A percentile compares a stretch with the other conserved stretches of the same genome.
Conservation (phyloP, 2,888 invertebrate genomes). For the Polyommatus iphigenia region DNA sequence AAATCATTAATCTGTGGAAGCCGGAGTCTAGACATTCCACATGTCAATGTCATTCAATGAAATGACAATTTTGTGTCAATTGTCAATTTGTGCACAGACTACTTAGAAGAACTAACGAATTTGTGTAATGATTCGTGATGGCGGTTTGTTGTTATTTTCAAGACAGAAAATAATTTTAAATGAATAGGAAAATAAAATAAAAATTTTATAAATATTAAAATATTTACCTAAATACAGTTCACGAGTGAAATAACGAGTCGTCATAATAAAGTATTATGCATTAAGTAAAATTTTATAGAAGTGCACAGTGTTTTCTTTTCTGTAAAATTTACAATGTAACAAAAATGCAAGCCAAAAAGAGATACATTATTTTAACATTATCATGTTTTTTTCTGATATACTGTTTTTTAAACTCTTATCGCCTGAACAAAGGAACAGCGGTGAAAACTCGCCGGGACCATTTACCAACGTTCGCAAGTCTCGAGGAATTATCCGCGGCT, state of each 20-base stretch:
- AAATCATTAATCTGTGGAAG: too few relatives aligned
- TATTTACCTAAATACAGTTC: neutral
- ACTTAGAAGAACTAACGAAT: too few relatives aligned
- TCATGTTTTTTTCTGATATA: conserved; percentile 59
- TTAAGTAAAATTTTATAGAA: neutral
- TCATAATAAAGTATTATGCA: neutral
- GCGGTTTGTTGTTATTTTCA: too few relatives aligned
- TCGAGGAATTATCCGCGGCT: conserved; percentile 64
- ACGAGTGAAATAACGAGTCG: neutral
- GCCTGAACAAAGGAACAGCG: conserved; percentile 71
- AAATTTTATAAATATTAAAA: too few relatives aligned
- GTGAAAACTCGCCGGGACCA: conserved; percentile 53
- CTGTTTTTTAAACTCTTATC: conserved; percentile 58
- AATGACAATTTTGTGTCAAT: too few relatives aligned
- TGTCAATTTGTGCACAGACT: too few relatives aligned
- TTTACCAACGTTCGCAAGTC: conserved; percentile 63
- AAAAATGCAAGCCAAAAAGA: conserved; percentile 70
- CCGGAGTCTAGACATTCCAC: too few relatives aligned
- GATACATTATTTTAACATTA: conserved; percentile 61
- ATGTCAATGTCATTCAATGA: too few relatives aligned
- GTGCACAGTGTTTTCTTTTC: neutral
- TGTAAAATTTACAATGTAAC: conserved; percentile 7
- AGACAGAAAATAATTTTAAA: too few relatives aligned
- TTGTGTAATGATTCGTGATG: too few relatives aligned
- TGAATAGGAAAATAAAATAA: too few relatives aligned